A percentile compares a stretch with the other conserved stretches of the same genome.
These are phyloP conservation scores for Tenthredo livida DNA, from an alignment of 2,888 invertebrate species.

Conservation along the genomic window DNA sequence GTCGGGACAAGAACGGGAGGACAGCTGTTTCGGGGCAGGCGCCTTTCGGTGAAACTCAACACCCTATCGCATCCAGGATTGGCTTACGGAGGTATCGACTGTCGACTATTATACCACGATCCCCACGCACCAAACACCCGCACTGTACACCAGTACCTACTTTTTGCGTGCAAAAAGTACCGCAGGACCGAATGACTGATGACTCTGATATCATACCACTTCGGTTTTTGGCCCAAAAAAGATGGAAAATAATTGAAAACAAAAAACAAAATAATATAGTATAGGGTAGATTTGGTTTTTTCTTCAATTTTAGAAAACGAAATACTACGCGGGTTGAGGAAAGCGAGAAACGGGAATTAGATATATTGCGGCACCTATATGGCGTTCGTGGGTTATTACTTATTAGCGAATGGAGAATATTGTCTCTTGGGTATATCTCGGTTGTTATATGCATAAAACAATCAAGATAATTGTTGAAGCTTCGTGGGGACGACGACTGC, in stretches of 20 bases:
- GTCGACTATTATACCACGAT: constrained; percentile 40
- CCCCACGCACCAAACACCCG: not conserved
- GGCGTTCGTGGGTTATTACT: constrained; percentile 29
- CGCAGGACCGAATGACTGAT: not conserved
- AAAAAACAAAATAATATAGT: not conserved
- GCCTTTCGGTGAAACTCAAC: constrained; percentile 34
- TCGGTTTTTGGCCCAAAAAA: not conserved
- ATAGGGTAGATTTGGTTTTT: not conserved
- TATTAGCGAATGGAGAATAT: constrained; percentile 53
- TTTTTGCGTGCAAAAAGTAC: not conserved
- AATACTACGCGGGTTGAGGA: not conserved
- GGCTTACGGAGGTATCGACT: constrained; percentile 50
- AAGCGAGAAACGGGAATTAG: not conserved
- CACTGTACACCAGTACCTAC: not conserved
- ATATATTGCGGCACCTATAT: constrained; percentile 4
- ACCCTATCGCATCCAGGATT: constrained; percentile 40
- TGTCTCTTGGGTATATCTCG: constrained; percentile 53
- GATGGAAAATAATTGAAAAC: not conserved
- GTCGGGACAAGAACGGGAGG: not conserved
- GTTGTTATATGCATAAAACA: constrained; percentile 77
- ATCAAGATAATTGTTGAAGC: constrained; percentile 78
- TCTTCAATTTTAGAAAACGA: not conserved
- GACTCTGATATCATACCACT: not conserved
- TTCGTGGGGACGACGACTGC: constrained; percentile 66
- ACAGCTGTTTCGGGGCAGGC: constrained; percentile 15